Base-by-base conservation (phyloP, 2,797 vertebrate species). In the Spondyliosoma cantharus region DNA sequence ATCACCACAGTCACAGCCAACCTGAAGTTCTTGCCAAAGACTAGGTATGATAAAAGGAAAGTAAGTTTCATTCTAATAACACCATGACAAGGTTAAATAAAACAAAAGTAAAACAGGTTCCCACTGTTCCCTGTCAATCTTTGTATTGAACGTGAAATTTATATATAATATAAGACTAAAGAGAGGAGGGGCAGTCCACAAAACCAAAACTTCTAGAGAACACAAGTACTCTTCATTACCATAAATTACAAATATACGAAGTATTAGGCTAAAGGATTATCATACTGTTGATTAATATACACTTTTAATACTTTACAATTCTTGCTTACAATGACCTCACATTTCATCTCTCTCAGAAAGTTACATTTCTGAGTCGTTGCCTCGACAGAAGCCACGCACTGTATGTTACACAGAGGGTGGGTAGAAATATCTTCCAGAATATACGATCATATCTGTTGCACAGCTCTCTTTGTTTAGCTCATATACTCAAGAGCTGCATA, bases 331-430 rank as follows among this genome's bases (percentile, higher is more conserved):
- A 8, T 37, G 37, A 37, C 37, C 37, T 37, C 16, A 24, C 66
- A 78, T 71, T 76, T 82, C n/a, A 66, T 57, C 15, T 57, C 49
- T 48, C 4, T n/a, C 11, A 54, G 24, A 73, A 70, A 80, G 54
- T 64, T 53, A 64, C 20, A 62, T 52, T 42, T 72, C 22, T 49
- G 25, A 74, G 52, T 71, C 52, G 61, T 12, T 49, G 13, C 15
- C 42, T 64, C 27, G 12, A 15, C 32, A 71, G 20, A 6, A 45
- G 56, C 52, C 48, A 29, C n/a, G 25, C 25, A 61, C 32, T 25
- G n/a, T 56, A 22, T 25, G 29, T 68, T 46, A 19, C 14, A 48
- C 16, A 59, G 4, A 67, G 20, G n/a, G 32, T 52, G 54, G 59
- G 27, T 32, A 14, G 5, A 54, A 60, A 62, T 37, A 37, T 37